Percentiles rank a stretch among this genome's conserved stretches.
Conservation (phyloP, 2,888 invertebrate species). For the Ochropacha duplaris region DNA sequence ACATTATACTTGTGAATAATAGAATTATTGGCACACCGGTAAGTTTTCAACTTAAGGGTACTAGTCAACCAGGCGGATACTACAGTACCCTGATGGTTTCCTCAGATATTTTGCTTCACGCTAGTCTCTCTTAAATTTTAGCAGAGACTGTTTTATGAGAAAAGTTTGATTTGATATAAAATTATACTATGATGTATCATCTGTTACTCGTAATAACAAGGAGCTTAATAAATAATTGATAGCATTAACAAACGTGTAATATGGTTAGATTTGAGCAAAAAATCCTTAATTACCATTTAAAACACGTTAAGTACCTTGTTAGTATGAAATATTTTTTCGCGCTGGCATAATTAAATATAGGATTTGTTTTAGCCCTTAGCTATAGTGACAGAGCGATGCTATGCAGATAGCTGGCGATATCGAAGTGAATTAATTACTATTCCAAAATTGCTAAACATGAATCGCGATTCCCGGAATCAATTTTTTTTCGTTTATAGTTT, state of each 20-base stretch:
- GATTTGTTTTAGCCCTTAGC: background rate
- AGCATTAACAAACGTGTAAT: background rate
- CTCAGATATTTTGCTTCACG: too few relatives aligned
- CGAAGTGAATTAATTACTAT: background rate
- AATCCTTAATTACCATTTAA: background rate
- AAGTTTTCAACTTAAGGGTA: too few relatives aligned
- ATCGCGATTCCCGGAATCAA: too few relatives aligned
- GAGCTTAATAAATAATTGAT: background rate
- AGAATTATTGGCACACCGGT: too few relatives aligned
- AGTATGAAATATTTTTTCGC: conserved; percentile 13
- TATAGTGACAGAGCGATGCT: background rate
- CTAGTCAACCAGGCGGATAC: too few relatives aligned
- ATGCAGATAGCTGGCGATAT: background rate
- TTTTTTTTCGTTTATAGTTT: background rate
- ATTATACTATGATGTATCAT: too few relatives aligned
- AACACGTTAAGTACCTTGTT: background rate
- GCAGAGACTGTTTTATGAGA: too few relatives aligned
- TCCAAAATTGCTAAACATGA: too few relatives aligned
- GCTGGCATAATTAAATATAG: conserved; percentile 9
- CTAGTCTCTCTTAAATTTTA: too few relatives aligned
- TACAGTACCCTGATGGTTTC: too few relatives aligned
- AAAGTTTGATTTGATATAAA: too few relatives aligned
- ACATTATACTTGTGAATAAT: background rate
- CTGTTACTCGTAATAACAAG: background rate
- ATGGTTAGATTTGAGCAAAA: background rate